Evolutionary conservation across 2,888 invertebrate species (phyloP), one percentile per base, ranked within the genome.

Genomic region (Coenonympha arcania): DNA sequence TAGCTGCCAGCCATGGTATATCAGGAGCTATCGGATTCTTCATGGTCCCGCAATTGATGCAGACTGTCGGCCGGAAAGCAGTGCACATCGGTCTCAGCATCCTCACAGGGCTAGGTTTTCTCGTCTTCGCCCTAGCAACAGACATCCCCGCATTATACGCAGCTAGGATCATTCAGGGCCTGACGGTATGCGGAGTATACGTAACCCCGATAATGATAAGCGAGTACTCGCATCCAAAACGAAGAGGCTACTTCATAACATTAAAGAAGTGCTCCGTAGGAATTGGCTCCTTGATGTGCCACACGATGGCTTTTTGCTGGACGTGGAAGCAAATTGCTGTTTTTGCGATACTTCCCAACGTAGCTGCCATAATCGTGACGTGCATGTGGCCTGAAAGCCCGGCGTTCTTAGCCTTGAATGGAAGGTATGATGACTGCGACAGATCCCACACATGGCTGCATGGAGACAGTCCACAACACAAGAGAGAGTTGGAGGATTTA

Each of bases 311-410:
- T 1, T 44, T 68, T 1, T 50, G 57, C 22, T 65, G 62, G 55
- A 48, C 55, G 8, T 76, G 73, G 74, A 66, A 68, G 48, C 60
- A 69, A 46, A 63, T 73, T 18, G 59, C 66, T 3, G 41, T 48
- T 1, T 48, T 67, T 13, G 53, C 64, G 3, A 52, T 61, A 4
- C 15, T 62, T 0, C 47, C 59, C 0, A 44, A 59, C 4, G 15
- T 55, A 1, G 0, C 61, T 2, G 44, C 65, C 0, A 36, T 65
- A 1, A 11, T 69, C 0, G 4, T 69, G n/a, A 64, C 67, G 0
- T 44, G 59, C 1, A 62, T 64, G 11, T 76, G 72, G 68, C 65
- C 66, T 0, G 76, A 75, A 46, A 75, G 73, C 24, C 76, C 74
- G 1, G 61, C 66, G 0, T 67, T 54, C 47, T 58, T 68, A 6